phyloP scores from a whole-genome alignment of 2,888 invertebrate genomes.

The Gasteruption jaculator region DNA sequence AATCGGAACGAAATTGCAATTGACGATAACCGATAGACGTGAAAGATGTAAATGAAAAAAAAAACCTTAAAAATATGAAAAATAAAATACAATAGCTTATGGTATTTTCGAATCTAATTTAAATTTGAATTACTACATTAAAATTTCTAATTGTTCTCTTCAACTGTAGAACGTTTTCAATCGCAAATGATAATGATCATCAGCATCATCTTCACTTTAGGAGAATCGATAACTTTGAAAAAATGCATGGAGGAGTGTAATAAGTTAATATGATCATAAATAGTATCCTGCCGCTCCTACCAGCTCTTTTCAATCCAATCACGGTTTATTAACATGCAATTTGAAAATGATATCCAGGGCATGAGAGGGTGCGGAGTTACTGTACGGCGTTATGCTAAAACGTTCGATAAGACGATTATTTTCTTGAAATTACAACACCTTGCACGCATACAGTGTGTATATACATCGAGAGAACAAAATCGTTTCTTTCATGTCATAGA shows the following conservation, averaged over 20 bases:
- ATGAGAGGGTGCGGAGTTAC: constrained; percentile 30
- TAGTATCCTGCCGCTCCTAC: constrained; percentile 38
- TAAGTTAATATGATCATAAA: constrained; percentile 30
- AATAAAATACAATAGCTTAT: neutral
- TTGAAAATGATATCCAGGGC: constrained; percentile 41
- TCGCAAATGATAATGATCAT: too few relatives aligned
- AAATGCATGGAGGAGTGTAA: constrained; percentile 18
- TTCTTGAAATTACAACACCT: too few relatives aligned
- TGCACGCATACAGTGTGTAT: constrained; percentile 9
- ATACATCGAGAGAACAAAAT: constrained; percentile 21
- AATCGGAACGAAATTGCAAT: neutral
- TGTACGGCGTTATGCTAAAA: too few relatives aligned
- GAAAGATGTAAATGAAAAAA: neutral
- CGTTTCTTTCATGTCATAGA: constrained; percentile 20
- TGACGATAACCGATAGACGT: neutral
- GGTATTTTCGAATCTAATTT: too few relatives aligned
- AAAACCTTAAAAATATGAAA: neutral
- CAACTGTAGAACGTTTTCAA: too few relatives aligned
- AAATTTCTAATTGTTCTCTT: too few relatives aligned
- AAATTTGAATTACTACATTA: too few relatives aligned
- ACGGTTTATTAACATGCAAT: constrained; percentile 41
- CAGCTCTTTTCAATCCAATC: constrained; percentile 33
- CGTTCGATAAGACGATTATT: too few relatives aligned
- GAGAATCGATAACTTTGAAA: too few relatives aligned
- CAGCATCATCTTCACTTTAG: too few relatives aligned